phyloP scores from a whole-genome alignment of 2,113 vertebrate genomes.

The Scopus umbretta region DNA sequence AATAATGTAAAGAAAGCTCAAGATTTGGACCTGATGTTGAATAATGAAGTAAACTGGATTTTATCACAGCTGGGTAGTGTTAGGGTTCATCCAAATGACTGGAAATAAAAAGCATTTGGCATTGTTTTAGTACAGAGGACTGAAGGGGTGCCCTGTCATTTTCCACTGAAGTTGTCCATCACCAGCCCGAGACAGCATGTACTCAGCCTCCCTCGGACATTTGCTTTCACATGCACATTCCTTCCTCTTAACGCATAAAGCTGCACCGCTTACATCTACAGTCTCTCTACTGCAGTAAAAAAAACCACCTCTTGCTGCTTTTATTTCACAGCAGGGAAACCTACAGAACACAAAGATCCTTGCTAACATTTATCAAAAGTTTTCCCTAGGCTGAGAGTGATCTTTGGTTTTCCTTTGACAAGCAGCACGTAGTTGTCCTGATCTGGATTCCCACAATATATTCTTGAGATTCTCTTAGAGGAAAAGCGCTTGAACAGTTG shows the following conservation, averaged over 20 bases:
- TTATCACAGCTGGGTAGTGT: neutral
- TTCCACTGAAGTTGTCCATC: neutral
- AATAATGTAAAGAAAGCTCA: neutral
- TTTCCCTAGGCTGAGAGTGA: neutral
- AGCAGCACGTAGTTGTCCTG: neutral
- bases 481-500: neutral
- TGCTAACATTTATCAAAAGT: neutral
- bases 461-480: neutral
- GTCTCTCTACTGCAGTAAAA: neutral
- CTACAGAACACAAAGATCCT: neutral
- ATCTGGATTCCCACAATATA: neutral
- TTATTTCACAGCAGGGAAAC: neutral
- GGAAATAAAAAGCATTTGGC: neutral
- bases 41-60: neutral
- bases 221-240: neutral
- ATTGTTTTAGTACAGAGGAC: neutral
- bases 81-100: neutral
- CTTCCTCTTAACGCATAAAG: neutral
- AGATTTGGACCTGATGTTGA: neutral
- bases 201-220: neutral
- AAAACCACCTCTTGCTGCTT: neutral
- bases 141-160: neutral
- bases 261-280: rapidly evolving
- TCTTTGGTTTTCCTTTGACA: neutral
- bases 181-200: neutral